Conservation (phyloP, 2,888 invertebrate genomes). For the Apotomis betuletana region DNA sequence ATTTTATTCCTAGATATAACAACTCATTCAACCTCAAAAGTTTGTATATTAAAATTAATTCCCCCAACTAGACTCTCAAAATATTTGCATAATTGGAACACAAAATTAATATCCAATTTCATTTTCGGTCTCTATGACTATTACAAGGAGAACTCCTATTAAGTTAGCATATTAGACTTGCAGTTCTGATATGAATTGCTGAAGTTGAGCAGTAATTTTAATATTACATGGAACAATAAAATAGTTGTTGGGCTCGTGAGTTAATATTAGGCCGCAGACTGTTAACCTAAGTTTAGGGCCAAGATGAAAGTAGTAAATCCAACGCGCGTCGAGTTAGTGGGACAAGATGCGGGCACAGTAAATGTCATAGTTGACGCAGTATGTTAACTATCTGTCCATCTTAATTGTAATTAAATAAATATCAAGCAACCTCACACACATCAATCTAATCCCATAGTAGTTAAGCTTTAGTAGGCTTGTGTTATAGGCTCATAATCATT, state of each 20-base stretch:
- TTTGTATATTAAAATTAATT: background rate
- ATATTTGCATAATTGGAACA: slow-evolving; percentile 11
- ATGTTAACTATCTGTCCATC: no score
- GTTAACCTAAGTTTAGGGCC: slow-evolving; percentile 47
- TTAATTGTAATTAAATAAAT: no score
- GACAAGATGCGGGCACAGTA: background rate
- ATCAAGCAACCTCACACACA: no score
- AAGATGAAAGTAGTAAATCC: slow-evolving; percentile 51
- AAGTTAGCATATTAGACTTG: slow-evolving; percentile 16
- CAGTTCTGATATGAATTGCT: slow-evolving; percentile 14
- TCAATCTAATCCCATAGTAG: no score
- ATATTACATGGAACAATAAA: slow-evolving; percentile 31
- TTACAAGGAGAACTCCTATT: slow-evolving; percentile 9
- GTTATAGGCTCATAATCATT: no score
- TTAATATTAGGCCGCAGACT: slow-evolving; percentile 36
- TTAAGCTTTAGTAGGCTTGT: no score
- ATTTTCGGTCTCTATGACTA: slow-evolving; percentile 14
- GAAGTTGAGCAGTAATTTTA: slow-evolving; percentile 32
- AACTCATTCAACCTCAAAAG: background rate
- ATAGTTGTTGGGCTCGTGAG: slow-evolving; percentile 30
- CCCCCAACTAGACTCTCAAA: background rate
- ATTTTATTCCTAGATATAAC: no score
- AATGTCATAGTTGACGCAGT: no score
- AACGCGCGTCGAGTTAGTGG: slow-evolving; percentile 30
- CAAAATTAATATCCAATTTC: slow-evolving; percentile 31